Percentiles rank a stretch among this genome's conserved stretches.
These are phyloP conservation scores for Callosobruchus maculatus DNA, from an alignment of 2,888 invertebrate genomes.

Conservation along the genomic window DNA sequence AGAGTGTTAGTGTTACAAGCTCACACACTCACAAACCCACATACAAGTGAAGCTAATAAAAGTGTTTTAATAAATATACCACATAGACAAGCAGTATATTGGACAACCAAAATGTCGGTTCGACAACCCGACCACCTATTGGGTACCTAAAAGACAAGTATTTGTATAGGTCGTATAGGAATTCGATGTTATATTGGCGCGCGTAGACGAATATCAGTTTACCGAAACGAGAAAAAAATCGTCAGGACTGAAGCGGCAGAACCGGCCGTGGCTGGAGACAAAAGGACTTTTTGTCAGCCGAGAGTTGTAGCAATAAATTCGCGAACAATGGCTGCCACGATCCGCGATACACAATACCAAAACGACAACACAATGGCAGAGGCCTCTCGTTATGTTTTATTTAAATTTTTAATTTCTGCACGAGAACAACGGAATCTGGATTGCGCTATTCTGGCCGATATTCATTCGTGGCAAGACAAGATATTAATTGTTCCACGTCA, in stretches of 20 bases:
- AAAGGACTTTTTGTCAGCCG: slow-evolving; percentile 28
- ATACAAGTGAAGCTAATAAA: no score
- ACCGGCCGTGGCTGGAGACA: slow-evolving; percentile 13
- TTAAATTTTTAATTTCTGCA: slow-evolving; percentile 44
- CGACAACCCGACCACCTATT: background rate
- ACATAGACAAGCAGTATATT: background rate
- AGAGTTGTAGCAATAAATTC: slow-evolving; percentile 40
- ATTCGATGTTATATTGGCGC: background rate
- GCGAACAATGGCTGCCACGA: slow-evolving; percentile 44
- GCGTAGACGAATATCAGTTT: slow-evolving; percentile 28
- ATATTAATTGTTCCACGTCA: background rate
- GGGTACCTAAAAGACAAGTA: background rate
- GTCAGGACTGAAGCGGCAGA: slow-evolving; percentile 4
- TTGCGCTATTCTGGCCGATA: background rate
- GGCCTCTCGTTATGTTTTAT: slow-evolving; percentile 42
- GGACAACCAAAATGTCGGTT: background rate
- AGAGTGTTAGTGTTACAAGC: no score
- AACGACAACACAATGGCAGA: slow-evolving; percentile 30
- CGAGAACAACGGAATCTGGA: background rate
- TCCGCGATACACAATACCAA: slow-evolving; percentile 42
- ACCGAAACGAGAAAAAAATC: slow-evolving; percentile 26
- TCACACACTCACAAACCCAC: no score
- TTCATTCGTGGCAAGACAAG: background rate
- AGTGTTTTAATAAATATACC: no score
- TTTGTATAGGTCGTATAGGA: background rate